A percentile compares a stretch with the other conserved stretches of the same genome.
Conservation (phyloP, 2,888 invertebrate genomes). For the Sinopyrophorus schimmeli region DNA sequence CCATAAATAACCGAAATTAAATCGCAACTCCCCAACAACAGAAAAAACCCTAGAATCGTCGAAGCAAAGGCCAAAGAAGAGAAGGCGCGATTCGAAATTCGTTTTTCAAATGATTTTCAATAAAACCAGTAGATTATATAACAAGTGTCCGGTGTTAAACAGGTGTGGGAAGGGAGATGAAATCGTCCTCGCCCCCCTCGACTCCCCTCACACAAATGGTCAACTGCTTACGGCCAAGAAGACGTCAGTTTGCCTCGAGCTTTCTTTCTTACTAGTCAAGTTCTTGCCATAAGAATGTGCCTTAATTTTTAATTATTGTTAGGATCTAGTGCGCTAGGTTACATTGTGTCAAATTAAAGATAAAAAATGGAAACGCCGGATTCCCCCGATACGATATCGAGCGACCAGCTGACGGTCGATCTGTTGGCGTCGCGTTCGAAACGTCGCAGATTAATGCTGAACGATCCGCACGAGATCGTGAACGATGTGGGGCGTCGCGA, state of each 20-base stretch:
- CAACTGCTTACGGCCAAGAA: conserved; percentile 53
- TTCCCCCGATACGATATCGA: conserved; percentile 54
- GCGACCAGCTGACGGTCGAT: conserved; percentile 54
- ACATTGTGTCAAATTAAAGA: conserved; percentile 7
- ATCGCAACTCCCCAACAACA: no score
- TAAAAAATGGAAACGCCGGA: conserved; percentile 52
- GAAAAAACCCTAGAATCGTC: no score
- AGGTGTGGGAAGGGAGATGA: conserved; percentile 42
- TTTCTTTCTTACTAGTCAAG: conserved; percentile 51
- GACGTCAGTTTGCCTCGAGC: conserved; percentile 54
- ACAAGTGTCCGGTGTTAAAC: conserved; percentile 46
- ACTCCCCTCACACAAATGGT: no score
- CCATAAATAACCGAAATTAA: no score
- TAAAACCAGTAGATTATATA: conserved; percentile 47
- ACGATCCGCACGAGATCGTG: conserved; percentile 35
- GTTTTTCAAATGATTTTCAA: conserved; percentile 36
- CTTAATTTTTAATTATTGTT: conserved; percentile 38
- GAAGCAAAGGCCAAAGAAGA: no score
- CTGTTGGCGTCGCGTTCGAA: conserved; percentile 50
- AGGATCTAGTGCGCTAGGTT: conserved; percentile 33
- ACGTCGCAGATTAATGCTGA: conserved; percentile 45
- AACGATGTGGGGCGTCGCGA: conserved; percentile 27
- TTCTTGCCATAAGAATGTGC: conserved; percentile 47
- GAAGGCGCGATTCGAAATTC: no score
- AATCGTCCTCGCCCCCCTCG: conserved; percentile 43